These are phyloP conservation scores for Sisyra nigra DNA, from an alignment of 2,888 invertebrate species.

Conservation along the genomic window DNA sequence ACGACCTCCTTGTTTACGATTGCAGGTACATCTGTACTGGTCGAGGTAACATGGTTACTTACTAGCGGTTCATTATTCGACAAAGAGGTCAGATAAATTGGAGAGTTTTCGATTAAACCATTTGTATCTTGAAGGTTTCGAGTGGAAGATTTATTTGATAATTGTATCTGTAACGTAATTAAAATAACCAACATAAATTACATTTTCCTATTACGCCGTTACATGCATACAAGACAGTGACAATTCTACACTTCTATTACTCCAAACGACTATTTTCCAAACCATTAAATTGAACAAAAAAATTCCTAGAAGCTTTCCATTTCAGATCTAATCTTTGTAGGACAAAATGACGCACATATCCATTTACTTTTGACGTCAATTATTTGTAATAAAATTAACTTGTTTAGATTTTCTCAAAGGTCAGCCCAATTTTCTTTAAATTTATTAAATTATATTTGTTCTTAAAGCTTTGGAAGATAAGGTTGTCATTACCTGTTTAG, in stretches of 20 bases:
- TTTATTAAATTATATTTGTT: neutral
- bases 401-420: neutral
- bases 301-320: neutral
- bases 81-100: slow-evolving; percentile 70
- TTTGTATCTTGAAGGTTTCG: slow-evolving; percentile 49
- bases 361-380: neutral
- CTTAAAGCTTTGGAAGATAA: neutral
- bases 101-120: slow-evolving; percentile 67
- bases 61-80: slow-evolving; percentile 33
- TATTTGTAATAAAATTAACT: neutral
- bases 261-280: too few species aligned
- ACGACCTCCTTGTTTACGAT: slow-evolving; percentile 24
- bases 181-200: neutral
- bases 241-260: too few species aligned
- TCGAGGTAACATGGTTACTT: slow-evolving; percentile 30
- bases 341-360: neutral
- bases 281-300: neutral
- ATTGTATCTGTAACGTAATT: slow-evolving; percentile 38
- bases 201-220: neutral
- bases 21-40: slow-evolving; percentile 25
- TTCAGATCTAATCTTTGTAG: neutral
- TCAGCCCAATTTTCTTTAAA: neutral
- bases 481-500: slow-evolving; percentile 49
- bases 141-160: slow-evolving; percentile 27
- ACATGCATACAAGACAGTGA: neutral